phyloP scores from a whole-genome alignment of 2,888 invertebrate species.

The Apamea anceps region DNA sequence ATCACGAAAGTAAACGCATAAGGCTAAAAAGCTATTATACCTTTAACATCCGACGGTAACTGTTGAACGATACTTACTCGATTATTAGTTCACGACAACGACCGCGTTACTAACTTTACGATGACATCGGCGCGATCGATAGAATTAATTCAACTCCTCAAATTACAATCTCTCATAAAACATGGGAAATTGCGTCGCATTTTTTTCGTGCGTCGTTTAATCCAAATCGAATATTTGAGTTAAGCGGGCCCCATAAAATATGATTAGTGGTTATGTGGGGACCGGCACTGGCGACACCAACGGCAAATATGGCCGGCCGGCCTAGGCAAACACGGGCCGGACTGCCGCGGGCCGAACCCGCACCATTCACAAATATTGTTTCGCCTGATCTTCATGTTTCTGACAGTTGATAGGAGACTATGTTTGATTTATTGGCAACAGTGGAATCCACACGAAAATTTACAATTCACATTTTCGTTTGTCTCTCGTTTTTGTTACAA shows the following conservation, averaged over 20 bases:
- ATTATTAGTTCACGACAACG: slow-evolving; percentile 54
- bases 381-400: slow-evolving; percentile 70
- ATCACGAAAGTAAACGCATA: slow-evolving; percentile 9
- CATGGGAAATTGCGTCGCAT: slow-evolving; percentile 63
- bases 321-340: slow-evolving; percentile 79
- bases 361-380: slow-evolving; percentile 80
- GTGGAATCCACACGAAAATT: neutral
- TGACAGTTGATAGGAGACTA: slow-evolving; percentile 51
- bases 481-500: neutral
- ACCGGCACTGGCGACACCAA: slow-evolving; percentile 78
- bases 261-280: slow-evolving; percentile 86
- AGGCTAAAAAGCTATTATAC: slow-evolving; percentile 33
- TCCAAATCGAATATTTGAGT: slow-evolving; percentile 83
- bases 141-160: slow-evolving; percentile 62
- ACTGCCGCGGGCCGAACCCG: slow-evolving; percentile 67
- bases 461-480: neutral
- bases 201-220: slow-evolving; percentile 80
- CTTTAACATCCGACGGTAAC: slow-evolving; percentile 25
- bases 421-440: slow-evolving; percentile 45
- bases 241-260: slow-evolving; percentile 86
- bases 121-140: slow-evolving; percentile 54
- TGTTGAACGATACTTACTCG: slow-evolving; percentile 34
- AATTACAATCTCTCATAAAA: slow-evolving; percentile 66
- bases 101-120: slow-evolving; percentile 52
- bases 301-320: slow-evolving; percentile 79